Percentiles rank a stretch among this genome's conserved stretches.
Conservation (phyloP, 2,113 vertebrate species). For the Octodon degus region DNA sequence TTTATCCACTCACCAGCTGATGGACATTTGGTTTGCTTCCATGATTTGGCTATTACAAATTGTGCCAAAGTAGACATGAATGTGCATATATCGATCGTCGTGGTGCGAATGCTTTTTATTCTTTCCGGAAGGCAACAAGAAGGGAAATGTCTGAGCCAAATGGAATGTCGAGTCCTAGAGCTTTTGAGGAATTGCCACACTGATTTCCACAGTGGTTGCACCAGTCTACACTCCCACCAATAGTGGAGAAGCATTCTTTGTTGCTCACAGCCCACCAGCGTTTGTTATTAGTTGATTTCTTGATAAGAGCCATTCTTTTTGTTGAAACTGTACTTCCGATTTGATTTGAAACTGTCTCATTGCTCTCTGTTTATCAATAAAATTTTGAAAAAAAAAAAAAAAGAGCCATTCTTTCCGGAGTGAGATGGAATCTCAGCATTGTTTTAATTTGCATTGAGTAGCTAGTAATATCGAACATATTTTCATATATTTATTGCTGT, state of each 20-base stretch:
- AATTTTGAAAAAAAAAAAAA: no score
- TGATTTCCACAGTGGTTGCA: neutral
- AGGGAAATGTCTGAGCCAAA: neutral
- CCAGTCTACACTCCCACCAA: neutral
- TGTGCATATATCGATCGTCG: neutral
- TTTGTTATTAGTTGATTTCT: neutral
- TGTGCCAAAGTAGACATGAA: neutral
- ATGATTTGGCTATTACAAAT: neutral
- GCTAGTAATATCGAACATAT: neutral
- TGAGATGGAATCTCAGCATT: neutral
- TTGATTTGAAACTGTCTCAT: no score
- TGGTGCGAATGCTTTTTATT: neutral
- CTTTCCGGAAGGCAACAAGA: neutral
- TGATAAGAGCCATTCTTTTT: neutral
- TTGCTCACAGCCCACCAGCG: neutral
- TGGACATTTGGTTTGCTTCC: neutral
- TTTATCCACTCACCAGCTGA: neutral
- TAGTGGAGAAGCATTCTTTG: neutral
- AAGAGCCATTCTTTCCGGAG: neutral
- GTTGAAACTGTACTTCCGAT: no score
- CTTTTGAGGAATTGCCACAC: neutral
- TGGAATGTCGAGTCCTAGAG: neutral
- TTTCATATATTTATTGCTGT: neutral
- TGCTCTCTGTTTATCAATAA: no score
- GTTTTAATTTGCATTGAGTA: neutral